Conservation (phyloP, 2,888 invertebrate genomes). For the Pheosia gnoma region DNA sequence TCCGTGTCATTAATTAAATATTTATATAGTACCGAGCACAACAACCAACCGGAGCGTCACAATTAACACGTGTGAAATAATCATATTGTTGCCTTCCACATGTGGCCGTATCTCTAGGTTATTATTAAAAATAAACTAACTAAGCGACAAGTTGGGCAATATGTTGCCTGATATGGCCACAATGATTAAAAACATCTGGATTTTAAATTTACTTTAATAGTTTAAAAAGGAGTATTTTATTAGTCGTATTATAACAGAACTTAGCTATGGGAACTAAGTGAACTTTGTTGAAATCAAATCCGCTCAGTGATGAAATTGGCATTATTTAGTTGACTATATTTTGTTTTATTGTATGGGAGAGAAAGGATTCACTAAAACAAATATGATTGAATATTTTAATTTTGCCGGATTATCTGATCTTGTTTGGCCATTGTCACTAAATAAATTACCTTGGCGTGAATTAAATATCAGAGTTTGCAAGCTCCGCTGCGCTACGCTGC, state of each 20-base stretch:
- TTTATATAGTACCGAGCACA: slow-evolving; percentile 15
- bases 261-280: too few species aligned
- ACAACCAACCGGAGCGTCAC: background rate
- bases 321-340: too few species aligned
- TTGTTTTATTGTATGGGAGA: too few species aligned
- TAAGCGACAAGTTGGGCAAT: background rate
- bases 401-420: slow-evolving; percentile 16
- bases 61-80: slow-evolving; percentile 1
- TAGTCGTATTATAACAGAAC: too few species aligned
- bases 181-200: too few species aligned
- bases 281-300: too few species aligned
- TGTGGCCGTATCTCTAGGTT: background rate
- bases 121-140: background rate
- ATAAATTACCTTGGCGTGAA: slow-evolving; percentile 47
- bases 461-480: slow-evolving; percentile 41
- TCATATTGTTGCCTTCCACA: background rate
- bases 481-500: slow-evolving; percentile 19
- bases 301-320: too few species aligned
- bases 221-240: too few species aligned
- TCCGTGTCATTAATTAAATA: slow-evolving; percentile 19
- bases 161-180: too few species aligned
- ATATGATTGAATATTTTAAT: slow-evolving; percentile 34
- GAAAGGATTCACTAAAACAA: background rate
- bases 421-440: slow-evolving; percentile 37
- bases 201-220: too few species aligned